These are phyloP conservation scores for Ophion slaviceki DNA, from an alignment of 2,888 invertebrate genomes.

Conservation along the genomic window DNA sequence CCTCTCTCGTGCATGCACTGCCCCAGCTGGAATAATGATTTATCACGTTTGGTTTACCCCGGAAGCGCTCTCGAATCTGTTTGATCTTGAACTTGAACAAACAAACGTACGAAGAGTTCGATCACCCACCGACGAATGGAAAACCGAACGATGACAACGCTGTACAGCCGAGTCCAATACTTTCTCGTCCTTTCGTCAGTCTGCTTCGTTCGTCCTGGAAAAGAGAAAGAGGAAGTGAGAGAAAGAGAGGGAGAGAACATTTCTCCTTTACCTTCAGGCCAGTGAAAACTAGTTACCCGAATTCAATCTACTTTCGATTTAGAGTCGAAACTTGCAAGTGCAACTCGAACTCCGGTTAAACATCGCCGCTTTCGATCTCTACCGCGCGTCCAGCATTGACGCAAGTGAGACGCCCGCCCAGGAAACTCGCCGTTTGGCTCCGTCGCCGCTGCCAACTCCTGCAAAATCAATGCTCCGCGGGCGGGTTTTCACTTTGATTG, in stretches of 20 bases:
- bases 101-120: conserved; percentile 39
- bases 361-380: conserved; percentile 13
- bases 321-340: conserved; percentile 51
- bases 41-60: conserved; percentile 30
- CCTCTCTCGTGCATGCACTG: neutral
- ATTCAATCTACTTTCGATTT: conserved; percentile 65
- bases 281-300: conserved; percentile 57
- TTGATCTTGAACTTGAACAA: conserved; percentile 60
- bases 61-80: conserved; percentile 38
- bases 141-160: conserved; percentile 10
- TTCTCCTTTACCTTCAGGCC: conserved; percentile 36
- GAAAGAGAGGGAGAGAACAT: conserved; percentile 10
- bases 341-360: conserved; percentile 54
- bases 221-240: conserved; percentile 2
- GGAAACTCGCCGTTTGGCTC: neutral
- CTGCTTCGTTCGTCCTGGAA: neutral
- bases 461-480: neutral
- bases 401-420: neutral
- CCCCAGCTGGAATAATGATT: conserved; percentile 32
- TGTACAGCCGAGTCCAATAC: neutral
- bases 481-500: neutral
- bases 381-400: conserved; percentile 25
- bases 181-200: neutral
- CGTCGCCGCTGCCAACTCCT: neutral
- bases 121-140: neutral